A percentile compares a stretch with the other conserved stretches of the same genome.
Evolutionary conservation across 2,797 vertebrate species (phyloP).

Genomic region (Eupleurogrammus muticus): DNA sequence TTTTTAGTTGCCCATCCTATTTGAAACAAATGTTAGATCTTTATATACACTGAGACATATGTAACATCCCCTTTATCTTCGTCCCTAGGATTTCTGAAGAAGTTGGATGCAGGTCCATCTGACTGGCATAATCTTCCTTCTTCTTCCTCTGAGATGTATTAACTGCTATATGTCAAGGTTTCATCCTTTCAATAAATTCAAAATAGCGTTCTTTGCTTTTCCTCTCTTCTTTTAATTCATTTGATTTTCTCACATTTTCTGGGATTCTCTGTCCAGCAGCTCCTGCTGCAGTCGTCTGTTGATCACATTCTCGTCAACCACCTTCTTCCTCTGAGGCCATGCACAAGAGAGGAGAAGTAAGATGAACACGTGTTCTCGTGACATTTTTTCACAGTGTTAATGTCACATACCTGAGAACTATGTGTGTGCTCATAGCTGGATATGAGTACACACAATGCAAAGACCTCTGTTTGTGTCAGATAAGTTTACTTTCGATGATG

Average conservation of each 20-base stretch:
- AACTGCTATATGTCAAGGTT: no score
- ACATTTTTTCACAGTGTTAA: neutral
- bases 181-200: no score
- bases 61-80: no score
- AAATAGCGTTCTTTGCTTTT: neutral
- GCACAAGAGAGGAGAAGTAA: constrained; percentile 36
- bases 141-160: no score
- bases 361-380: neutral
- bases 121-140: no score
- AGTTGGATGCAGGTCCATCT: no score
- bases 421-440: neutral
- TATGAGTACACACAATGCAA: neutral
- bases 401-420: neutral
- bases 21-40: no score
- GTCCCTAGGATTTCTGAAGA: no score
- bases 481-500: no score
- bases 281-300: constrained; percentile 91
- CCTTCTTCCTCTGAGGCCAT: constrained; percentile 78
- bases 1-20: no score
- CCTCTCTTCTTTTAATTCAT: neutral
- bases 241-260: constrained; percentile 88
- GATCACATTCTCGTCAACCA: constrained; percentile 88
- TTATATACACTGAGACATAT: no score
- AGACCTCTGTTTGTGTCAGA: neutral
- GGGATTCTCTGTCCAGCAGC: constrained; percentile 89